Evolutionary conservation across 2,113 vertebrate genomes (phyloP).

Genomic region (Gallinago jamesoni): DNA sequence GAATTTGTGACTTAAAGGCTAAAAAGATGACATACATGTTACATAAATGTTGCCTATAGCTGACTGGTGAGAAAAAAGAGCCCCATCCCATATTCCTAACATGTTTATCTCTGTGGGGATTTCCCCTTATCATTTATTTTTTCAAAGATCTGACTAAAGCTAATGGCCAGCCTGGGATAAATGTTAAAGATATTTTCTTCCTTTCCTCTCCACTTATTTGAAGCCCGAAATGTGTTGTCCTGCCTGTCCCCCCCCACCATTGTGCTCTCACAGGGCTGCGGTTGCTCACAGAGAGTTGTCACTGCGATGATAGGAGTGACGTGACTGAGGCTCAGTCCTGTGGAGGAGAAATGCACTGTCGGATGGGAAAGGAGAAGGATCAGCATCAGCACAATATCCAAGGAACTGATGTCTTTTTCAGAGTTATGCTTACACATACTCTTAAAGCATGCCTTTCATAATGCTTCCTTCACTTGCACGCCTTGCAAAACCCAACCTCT

Average conservation of each 20-base stretch:
- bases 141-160: neutral
- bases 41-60: neutral
- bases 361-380: neutral
- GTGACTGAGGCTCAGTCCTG: neutral
- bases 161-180: neutral
- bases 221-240: neutral
- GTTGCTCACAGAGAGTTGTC: neutral
- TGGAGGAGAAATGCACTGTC: neutral
- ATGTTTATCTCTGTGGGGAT: neutral
- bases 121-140: neutral
- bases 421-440: neutral
- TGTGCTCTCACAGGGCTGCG: neutral
- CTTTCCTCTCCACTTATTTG: neutral
- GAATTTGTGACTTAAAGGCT: slow-evolving; percentile 22
- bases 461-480: slow-evolving; percentile 37
- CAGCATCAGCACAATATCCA: neutral
- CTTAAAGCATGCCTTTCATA: neutral
- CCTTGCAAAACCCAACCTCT: neutral
- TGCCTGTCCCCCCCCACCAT: neutral
- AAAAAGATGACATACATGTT: neutral
- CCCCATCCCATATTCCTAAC: neutral
- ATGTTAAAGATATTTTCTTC: neutral
- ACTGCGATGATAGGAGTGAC: neutral
- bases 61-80: neutral
- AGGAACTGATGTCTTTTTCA: neutral